These are phyloP conservation scores for Indicator indicator DNA, from an alignment of 2,113 vertebrate species.

Conservation along the genomic window DNA sequence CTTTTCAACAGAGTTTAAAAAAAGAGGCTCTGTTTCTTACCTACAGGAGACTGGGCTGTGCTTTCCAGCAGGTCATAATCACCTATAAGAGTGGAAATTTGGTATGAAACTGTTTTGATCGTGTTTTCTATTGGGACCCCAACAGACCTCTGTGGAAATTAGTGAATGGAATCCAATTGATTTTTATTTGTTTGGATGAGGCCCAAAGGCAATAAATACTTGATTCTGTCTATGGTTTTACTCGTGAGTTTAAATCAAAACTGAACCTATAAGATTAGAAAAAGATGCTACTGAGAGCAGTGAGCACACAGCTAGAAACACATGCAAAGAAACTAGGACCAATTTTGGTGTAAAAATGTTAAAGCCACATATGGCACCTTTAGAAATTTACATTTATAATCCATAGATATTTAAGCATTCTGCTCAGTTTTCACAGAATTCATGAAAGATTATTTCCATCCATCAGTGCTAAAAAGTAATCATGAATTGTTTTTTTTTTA, in stretches of 20 bases:
- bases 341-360: neutral
- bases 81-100: constrained; percentile 64
- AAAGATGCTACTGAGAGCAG: neutral
- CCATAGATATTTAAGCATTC: neutral
- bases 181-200: constrained; percentile 19
- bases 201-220: constrained; percentile 8
- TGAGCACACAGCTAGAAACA: accelerated
- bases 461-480: neutral
- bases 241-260: neutral
- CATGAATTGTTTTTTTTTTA: neutral
- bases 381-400: neutral
- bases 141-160: neutral
- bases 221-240: neutral
- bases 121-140: neutral
- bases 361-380: neutral
- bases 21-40: constrained; percentile 53
- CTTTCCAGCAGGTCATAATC: constrained; percentile 69
- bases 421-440: neutral
- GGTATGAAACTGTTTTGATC: neutral
- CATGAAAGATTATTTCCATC: neutral
- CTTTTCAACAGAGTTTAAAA: neutral
- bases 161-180: neutral
- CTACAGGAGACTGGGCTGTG: constrained; percentile 67
- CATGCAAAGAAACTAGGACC: accelerated
- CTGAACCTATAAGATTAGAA: neutral